phyloP scores from a whole-genome alignment of 2,797 vertebrate genomes.

The Rhodeus uyekii region DNA sequence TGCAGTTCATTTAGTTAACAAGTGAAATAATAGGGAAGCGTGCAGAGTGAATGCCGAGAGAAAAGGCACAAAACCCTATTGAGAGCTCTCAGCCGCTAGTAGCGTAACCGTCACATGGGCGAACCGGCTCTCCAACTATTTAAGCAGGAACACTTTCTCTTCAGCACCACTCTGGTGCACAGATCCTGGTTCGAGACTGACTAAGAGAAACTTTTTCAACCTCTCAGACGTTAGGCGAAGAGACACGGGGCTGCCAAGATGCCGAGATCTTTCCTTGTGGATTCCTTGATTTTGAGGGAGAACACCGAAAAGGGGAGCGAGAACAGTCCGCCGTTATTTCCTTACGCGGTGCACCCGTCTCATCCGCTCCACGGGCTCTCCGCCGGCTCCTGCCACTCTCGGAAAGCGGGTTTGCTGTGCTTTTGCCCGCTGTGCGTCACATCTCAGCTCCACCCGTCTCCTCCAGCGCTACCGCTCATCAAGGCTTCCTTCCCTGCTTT shows the following conservation, averaged over 20 bases:
- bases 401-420: slow-evolving; percentile 94
- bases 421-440: slow-evolving; percentile 95
- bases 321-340: slow-evolving; percentile 86
- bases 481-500: slow-evolving; percentile 94
- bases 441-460: slow-evolving; percentile 90
- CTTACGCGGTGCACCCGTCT: slow-evolving; percentile 90
- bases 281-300: slow-evolving; percentile 96
- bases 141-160: slow-evolving; percentile 82
- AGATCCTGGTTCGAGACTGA: slow-evolving; percentile 70
- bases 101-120: slow-evolving; percentile 95
- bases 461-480: slow-evolving; percentile 88
- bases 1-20: slow-evolving; percentile 99
- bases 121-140: slow-evolving; percentile 83
- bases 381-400: slow-evolving; percentile 90
- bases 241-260: slow-evolving; percentile 71
- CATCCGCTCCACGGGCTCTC: slow-evolving; percentile 87
- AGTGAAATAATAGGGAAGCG: slow-evolving; percentile 99
- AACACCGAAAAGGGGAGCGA: slow-evolving; percentile 84
- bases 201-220: slow-evolving; percentile 51
- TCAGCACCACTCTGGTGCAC: slow-evolving; percentile 97
- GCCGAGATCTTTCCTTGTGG: slow-evolving; percentile 98
- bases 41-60: slow-evolving; percentile 98
- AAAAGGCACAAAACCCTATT: slow-evolving; percentile 98
- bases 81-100: slow-evolving; percentile 89
- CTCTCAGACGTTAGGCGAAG: slow-evolving; percentile 43